Evolutionary conservation across 2,113 vertebrate genomes (phyloP).

Genomic region (Himantopus leucocephalus): DNA sequence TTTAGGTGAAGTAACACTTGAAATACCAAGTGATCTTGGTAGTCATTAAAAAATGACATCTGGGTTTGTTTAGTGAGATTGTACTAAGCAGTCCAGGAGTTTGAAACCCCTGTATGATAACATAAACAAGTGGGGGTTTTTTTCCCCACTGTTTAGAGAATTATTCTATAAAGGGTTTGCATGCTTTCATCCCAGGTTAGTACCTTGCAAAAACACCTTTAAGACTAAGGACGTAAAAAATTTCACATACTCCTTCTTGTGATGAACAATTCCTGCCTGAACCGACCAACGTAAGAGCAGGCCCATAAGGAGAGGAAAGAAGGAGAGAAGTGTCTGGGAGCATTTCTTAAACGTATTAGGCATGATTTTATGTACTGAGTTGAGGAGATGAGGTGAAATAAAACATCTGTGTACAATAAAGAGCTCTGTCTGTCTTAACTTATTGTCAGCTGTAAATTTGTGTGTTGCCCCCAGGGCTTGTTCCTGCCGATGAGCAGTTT

Average conservation of each 20-base stretch:
- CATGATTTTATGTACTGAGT: not conserved
- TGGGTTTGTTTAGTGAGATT: not conserved
- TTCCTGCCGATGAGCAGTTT: not conserved
- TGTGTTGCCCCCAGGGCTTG: not conserved
- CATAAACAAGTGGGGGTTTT: not conserved
- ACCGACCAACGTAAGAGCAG: not conserved
- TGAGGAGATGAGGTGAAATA: conserved; percentile 31
- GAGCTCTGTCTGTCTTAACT: conserved; percentile 22
- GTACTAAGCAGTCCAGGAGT: not conserved
- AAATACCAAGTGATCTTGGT: not conserved
- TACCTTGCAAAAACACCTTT: not conserved
- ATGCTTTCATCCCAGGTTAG: not conserved
- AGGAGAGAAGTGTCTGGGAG: not conserved
- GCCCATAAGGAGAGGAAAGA: not conserved
- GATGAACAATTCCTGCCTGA: not conserved
- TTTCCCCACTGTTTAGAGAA: not conserved
- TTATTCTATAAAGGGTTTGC: not conserved
- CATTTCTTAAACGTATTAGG: not conserved
- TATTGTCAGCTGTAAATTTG: conserved; percentile 17
- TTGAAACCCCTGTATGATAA: not conserved
- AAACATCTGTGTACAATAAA: conserved; percentile 26
- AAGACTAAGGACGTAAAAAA: not conserved
- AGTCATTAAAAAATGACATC: not conserved
- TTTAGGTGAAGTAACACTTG: not conserved
- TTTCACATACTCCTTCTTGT: not conserved